Evolutionary conservation across 2,888 invertebrate genomes (phyloP).

Genomic region (Agonopterix arenella): DNA sequence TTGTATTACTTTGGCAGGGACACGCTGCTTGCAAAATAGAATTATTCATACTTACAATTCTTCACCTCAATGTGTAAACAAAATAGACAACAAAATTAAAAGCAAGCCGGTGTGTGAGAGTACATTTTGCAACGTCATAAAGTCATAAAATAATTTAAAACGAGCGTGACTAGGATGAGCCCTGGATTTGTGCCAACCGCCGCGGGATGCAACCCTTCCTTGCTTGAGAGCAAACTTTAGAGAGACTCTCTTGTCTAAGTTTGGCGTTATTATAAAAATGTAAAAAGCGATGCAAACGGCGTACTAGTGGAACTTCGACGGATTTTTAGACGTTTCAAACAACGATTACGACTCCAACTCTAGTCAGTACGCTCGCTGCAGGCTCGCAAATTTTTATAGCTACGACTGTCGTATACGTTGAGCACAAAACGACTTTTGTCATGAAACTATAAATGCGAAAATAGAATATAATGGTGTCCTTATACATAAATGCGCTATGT

Average conservation of each 20-base stretch:
- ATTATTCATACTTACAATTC: background rate
- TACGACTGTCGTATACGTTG: slow-evolving; percentile 20
- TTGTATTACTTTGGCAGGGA: slow-evolving; percentile 27
- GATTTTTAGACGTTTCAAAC: slow-evolving; percentile 39
- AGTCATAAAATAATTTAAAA: slow-evolving; percentile 58
- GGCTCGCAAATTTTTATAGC: slow-evolving; percentile 44
- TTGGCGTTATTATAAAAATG: slow-evolving; percentile 45
- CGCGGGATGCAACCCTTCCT: slow-evolving; percentile 37
- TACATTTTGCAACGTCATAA: slow-evolving; percentile 27
- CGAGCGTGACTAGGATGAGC: slow-evolving; percentile 32
- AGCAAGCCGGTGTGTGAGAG: slow-evolving; percentile 14
- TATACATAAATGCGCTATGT: background rate
- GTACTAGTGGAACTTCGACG: slow-evolving; percentile 18
- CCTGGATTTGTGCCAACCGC: slow-evolving; percentile 46
- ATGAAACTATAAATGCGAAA: background rate
- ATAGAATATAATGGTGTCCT: background rate
- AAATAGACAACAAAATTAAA: background rate
- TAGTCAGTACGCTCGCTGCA: slow-evolving; percentile 18
- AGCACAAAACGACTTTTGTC: background rate
- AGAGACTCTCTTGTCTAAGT: slow-evolving; percentile 42
- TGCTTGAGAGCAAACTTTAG: slow-evolving; percentile 42
- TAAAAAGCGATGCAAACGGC: slow-evolving; percentile 33
- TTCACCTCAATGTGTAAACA: too few species aligned
- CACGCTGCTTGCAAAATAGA: slow-evolving; percentile 16
- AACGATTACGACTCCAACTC: slow-evolving; percentile 35